These are phyloP conservation scores for Botia kubotai DNA, from an alignment of 2,797 vertebrate genomes.

Conservation along the genomic window DNA sequence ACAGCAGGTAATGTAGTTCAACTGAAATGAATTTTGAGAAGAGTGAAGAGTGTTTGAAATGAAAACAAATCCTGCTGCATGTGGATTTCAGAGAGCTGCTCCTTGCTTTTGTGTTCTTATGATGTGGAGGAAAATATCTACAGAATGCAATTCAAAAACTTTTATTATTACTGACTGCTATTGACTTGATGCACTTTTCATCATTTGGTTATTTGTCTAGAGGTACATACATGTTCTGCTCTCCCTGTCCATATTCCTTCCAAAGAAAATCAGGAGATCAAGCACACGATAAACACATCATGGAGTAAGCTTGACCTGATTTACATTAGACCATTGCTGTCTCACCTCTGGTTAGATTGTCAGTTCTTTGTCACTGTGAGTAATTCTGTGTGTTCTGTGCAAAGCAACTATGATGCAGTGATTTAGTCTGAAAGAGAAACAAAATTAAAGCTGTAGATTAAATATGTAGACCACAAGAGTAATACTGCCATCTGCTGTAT, in stretches of 20 bases:
- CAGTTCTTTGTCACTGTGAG: background rate
- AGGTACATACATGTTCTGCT: background rate
- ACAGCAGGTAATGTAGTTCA: background rate
- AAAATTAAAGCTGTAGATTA: conserved; percentile 40
- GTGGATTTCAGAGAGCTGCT: background rate
- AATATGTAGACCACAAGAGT: conserved; percentile 57
- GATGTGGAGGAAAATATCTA: conserved; percentile 15
- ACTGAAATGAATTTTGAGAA: background rate
- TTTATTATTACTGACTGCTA: background rate
- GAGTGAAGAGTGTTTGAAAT: background rate
- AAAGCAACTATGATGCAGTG: conserved; percentile 21
- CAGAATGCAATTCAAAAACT: conserved; percentile 7
- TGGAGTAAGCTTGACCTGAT: background rate
- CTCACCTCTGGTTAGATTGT: background rate
- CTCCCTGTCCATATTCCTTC: conserved; percentile 2
- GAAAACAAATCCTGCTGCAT: background rate
- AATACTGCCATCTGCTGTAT: conserved; percentile 79
- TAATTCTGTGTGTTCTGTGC: background rate
- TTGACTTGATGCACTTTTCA: conserved; percentile 16
- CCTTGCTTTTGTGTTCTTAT: conserved; percentile 5
- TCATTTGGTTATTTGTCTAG: conserved; percentile 7
- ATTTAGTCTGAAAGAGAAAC: conserved; percentile 2
- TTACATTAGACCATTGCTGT: background rate
- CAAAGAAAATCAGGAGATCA: background rate
- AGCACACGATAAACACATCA: background rate